Percentiles rank a stretch among this genome's conserved stretches.
Evolutionary conservation across 2,888 invertebrate species (phyloP).

Genomic region (Hirtodrosophila confusa): DNA sequence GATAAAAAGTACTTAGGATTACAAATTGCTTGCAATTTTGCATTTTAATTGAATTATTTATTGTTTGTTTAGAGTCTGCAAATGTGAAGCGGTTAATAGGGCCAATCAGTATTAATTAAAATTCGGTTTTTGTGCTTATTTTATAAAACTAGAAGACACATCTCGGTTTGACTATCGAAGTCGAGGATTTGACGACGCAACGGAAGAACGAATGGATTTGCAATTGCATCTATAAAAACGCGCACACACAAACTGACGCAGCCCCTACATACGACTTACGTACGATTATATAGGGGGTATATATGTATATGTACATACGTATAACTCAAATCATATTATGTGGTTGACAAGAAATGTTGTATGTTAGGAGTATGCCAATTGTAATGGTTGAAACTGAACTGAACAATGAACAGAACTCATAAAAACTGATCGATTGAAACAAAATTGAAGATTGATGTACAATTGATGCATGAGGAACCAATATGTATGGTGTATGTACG

Average conservation of each 20-base stretch:
- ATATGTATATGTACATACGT: conserved; percentile 19
- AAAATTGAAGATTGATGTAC: conserved; percentile 38
- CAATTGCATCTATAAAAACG: conserved; percentile 22
- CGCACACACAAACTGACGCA: conserved; percentile 38
- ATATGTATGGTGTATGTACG: conserved; percentile 53
- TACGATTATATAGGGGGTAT: conserved; percentile 4
- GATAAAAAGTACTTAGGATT: conserved; percentile 25
- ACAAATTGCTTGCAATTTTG: conserved; percentile 39
- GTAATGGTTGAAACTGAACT: conserved; percentile 28
- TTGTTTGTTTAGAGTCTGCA: conserved; percentile 24
- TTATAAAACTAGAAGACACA: conserved; percentile 34
- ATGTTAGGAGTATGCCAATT: conserved; percentile 33
- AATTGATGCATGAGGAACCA: conserved; percentile 43
- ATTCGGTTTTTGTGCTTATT: conserved; percentile 12
- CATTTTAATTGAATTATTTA: conserved; percentile 15
- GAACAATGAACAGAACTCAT: conserved; percentile 24
- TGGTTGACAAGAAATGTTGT: conserved; percentile 20
- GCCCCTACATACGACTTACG: conserved; percentile 28
- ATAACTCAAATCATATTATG: conserved; percentile 28
- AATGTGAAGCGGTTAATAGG: conserved; percentile 46
- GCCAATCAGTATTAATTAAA: conserved; percentile 30
- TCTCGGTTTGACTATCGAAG: conserved; percentile 71
- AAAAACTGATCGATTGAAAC: conserved; percentile 1
- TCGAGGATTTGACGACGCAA: conserved; percentile 75
- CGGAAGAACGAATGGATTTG: conserved; percentile 53